Percentiles rank a stretch among this genome's conserved stretches.
Conservation (phyloP, 2,797 vertebrate genomes). For the Liparis tanakae region DNA sequence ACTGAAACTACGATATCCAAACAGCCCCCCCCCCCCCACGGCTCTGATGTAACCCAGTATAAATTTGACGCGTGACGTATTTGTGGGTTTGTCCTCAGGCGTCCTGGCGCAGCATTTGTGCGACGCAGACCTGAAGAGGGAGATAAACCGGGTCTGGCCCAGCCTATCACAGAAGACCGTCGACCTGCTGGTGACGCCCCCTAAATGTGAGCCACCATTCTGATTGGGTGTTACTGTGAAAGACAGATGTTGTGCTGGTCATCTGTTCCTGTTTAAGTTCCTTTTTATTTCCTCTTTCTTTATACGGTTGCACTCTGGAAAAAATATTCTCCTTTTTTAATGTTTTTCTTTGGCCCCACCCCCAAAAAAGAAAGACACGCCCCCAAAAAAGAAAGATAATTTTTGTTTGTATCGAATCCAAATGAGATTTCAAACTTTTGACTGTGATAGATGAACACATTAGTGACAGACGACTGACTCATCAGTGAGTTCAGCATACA, state of each 20-base stretch:
- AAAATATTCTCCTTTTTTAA: not conserved
- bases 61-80: conserved; percentile 51
- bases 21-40: not conserved
- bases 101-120: conserved; percentile 91
- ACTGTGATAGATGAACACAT: conserved; percentile 77
- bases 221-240: not conserved
- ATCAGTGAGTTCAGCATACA: conserved; percentile 78
- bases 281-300: not conserved
- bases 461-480: conserved; percentile 77
- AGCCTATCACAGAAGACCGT: conserved; percentile 92
- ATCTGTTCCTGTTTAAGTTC: not conserved
- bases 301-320: not conserved
- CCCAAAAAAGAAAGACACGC: not conserved
- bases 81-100: conserved; percentile 72
- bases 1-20: conserved; percentile 39
- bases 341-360: not conserved
- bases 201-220: conserved; percentile 87
- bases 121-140: conserved; percentile 91
- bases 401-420: not conserved
- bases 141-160: conserved; percentile 94
- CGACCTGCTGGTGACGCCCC: conserved; percentile 94
- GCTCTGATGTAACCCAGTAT: conserved; percentile 33
- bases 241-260: not conserved
- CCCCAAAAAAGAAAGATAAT: not conserved
- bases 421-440: conserved; percentile 38